Evolutionary conservation across 2,888 invertebrate genomes (phyloP), one percentile per base, ranked within the genome.

Genomic region (Hedya salicella): DNA sequence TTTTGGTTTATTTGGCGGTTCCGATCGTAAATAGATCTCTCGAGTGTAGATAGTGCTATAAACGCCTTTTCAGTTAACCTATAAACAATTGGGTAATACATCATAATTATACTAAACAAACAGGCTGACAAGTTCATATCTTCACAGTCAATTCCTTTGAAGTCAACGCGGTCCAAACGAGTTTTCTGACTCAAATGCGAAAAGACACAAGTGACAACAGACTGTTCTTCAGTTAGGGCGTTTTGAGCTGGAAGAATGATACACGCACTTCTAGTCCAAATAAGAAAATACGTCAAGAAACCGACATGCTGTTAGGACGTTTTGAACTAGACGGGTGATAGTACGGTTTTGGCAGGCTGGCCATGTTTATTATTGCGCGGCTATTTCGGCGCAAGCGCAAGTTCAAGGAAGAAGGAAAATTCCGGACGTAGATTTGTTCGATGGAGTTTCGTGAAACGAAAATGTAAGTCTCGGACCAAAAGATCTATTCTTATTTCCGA

Each of bases 371-470:
- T 68, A 63, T 57, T 60, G 57, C 40, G 46, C 44, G 53, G 42
- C 70, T 73, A 75, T 73, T 75, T 73, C 57, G 59, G 65, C 71
- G 61, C 62, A 4, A 0, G 68, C 70, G 63, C 75, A 73, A 70
- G 75, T 75, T 75, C 75, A 75, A 70, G 75, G 73, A 44, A 64
- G 50, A 6, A 57, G 57, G 64, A 59, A 53, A 52, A 59, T 39
- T 59, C 39, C 54, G 21, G 30, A 17, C 3, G 8, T 30, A 56
- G 39, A 36, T 36, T 36, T 36, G 36, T 36, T 36, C 3, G 3
- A 25, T 25, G 6, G n/a, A 25, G 25, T 11, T 36, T 36, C 9
- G 36, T 36, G 36, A 36, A 25, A 25, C 25, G 4, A 2, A n/a
- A n/a, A n/a, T n/a, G n/a, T n/a, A n/a, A n/a, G n/a, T n/a, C n/a